Percentiles rank a stretch among this genome's conserved stretches.
These are phyloP conservation scores for Steromphala cineraria DNA, from an alignment of 2,888 invertebrate species.

Conservation along the genomic window DNA sequence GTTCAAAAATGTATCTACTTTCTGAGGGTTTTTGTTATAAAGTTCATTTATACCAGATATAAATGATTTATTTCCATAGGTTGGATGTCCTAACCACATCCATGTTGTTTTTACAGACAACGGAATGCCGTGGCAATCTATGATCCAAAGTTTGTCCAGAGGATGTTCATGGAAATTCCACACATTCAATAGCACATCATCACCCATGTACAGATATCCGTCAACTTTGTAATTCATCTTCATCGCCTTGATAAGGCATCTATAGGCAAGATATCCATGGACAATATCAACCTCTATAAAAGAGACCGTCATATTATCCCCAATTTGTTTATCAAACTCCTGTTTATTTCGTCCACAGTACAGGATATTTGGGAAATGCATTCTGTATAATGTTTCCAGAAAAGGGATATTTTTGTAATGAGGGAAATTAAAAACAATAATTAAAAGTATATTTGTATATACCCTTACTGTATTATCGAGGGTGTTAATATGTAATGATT, in stretches of 20 bases:
- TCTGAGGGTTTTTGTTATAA: background rate
- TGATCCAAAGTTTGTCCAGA: background rate
- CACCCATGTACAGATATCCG: no score
- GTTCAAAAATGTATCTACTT: background rate
- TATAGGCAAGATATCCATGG: background rate
- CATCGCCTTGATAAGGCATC: conserved; percentile 34
- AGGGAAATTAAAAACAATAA: no score
- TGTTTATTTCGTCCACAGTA: conserved; percentile 10
- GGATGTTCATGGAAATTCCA: background rate
- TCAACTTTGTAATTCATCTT: conserved; percentile 38
- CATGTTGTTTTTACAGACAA: background rate
- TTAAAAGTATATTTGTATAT: no score
- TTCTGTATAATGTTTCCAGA: background rate
- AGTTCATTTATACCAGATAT: background rate
- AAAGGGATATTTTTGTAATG: background rate
- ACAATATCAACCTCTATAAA: background rate
- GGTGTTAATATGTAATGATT: no score
- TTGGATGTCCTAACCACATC: background rate
- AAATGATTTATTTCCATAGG: background rate
- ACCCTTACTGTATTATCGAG: no score
- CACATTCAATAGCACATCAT: no score
- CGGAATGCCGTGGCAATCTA: background rate
- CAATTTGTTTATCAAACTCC: no score
- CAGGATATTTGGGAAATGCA: background rate
- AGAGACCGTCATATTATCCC: background rate